Evolutionary conservation across 2,888 invertebrate genomes (phyloP), one percentile per base, ranked within the genome.

Genomic region (Caenorhabditis wallacei): DNA sequence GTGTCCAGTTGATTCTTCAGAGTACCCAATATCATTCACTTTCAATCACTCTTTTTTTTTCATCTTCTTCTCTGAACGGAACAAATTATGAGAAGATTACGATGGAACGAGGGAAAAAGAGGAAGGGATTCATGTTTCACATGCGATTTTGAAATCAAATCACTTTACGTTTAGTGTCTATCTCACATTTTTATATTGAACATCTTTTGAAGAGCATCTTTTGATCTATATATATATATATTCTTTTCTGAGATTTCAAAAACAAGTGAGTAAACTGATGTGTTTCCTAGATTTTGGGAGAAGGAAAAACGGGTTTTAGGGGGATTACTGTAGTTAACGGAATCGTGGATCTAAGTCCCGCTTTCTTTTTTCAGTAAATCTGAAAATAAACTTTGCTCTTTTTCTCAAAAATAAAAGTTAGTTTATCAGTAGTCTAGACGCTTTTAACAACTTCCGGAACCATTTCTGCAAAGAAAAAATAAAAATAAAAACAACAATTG

Each of bases 51-150:
- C 11, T 40, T 40, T 40, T 11, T 5, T 40, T 53, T 43, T 66
- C 48, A 40, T 40, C 59, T 63, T 37, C n/a, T 43, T 20, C 54
- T 30, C 7, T 26, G 11, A 48, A 53, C 30, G 24, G 43, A 43
- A 53, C 53, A 24, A 24, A 48, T 53, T 37, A 37, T 37, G 37
- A 53, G 56, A 63, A 46, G 20, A 54, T 37, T n/a, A 40, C 51
- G 20, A 66, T 37, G 37, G 46, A 22, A 53, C 24, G 26, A 59
- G 57, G 37, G 22, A 40, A 53, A 56, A 24, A 53, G 30, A n/a
- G 22, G 43, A 56, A 40, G 30, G 48, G 51, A 75, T 48, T 79
- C 80, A 72, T 72, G 71, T 80, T 80, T 72, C 78, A 63, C 78
- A 78, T 69, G 78, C 37, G 22, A 56, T 70, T 57, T 56, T 56